Evolutionary conservation across 2,113 vertebrate species (phyloP), one percentile per base, ranked within the genome.

Genomic region (Chrysochloris asiatica): DNA sequence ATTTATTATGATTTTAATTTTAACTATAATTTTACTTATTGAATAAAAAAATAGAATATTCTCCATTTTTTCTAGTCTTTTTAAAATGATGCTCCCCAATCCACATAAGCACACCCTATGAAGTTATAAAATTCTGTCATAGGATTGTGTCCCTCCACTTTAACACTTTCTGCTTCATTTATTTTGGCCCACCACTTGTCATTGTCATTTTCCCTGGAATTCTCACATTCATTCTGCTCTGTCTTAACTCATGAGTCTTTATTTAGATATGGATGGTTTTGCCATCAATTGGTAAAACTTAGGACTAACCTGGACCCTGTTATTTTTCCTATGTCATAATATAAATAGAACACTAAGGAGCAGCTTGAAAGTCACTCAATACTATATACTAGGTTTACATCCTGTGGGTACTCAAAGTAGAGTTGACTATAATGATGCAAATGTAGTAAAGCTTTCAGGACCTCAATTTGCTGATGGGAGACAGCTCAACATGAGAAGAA

Each of bases 31-130:
- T 76, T 93, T 22, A 93, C 63, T 33, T 65, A 43, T 61, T 83
- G 13, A 83, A 33, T 52, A 26, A 47, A 43, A 88, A 93, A 85
- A 79, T 3, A 63, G 19, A 77, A 11, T 43, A 47, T 50, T 85
- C 79, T 94, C 24, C 38, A 45, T 48, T 67, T 88, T 86, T 86
- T 80, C 26, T 93, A n/a, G 43, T 33, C 6, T 94, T 38, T 41
- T 54, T 50, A 73, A n/a, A 59, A 38, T 80, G 13, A 48, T 28
- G 36, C 10, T 69, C 36, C 22, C 10, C 33, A 2, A 9, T 7
- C 24, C 24, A 72, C 26, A 67, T 4, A 72, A 41, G 24, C 48
- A 41, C 52, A 65, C 0, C 67, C 24, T 61, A 41, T 38, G 28
- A 86, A 8, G 8, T 75, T 80, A 61, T 73, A 83, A 56, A 91